phyloP scores from a whole-genome alignment of 2,113 vertebrate species.

The zebrafish (Danio rerio) region GRCz12tu NC_133176.1:44236001-44236500 shows the following conservation, averaged over 20 bases:
- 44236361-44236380: conserved; percentile 68
- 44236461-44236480: too few relatives aligned
- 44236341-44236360: conserved; percentile 61
- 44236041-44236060: conserved; percentile 70
- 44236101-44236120: conserved; percentile 84
- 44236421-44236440: too few relatives aligned
- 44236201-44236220: conserved; percentile 30
- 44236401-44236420: too few relatives aligned
- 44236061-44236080: conserved; percentile 63
- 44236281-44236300: conserved; percentile 55
- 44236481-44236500: too few relatives aligned
- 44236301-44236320: conserved; percentile 66
- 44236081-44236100: conserved; percentile 78
- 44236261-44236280: background rate
- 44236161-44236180: conserved; percentile 60
- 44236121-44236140: conserved; percentile 77
- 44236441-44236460: too few relatives aligned
- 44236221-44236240: background rate
- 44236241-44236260: background rate
- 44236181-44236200: conserved; percentile 11
- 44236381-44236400: conserved; percentile 32
- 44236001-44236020: background rate
- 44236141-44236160: conserved; percentile 86
- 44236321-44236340: conserved; percentile 53
- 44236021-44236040: background rate